A percentile compares a stretch with the other conserved stretches of the same genome.
Conservation (phyloP, 1,140 invertebrate species). For the Limonius californicus region DNA sequence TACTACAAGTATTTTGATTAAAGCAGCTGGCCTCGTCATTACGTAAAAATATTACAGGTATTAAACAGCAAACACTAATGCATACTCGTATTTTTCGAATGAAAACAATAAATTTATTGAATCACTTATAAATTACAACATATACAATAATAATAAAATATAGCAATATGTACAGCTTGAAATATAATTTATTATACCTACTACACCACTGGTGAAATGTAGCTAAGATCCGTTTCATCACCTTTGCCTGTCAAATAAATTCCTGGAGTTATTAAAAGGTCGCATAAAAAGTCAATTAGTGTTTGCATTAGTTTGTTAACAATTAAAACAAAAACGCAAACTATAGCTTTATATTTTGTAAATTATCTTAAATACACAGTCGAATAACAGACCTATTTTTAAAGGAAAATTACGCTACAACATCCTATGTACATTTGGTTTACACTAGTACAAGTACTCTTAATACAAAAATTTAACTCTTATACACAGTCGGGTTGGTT, state of each 20-base stretch:
- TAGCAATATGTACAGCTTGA: no score
- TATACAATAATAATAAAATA: no score
- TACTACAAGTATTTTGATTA: no score
- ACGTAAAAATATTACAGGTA: no score
- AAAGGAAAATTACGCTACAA: not conserved
- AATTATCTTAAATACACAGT: not conserved
- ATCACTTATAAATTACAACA: no score
- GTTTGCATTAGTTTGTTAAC: not conserved
- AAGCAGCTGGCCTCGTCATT: no score
- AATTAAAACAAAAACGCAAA: not conserved
- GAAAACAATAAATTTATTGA: no score
- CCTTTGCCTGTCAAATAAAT: slow-evolving; percentile 5
- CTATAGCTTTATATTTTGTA: not conserved
- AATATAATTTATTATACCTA: no score
- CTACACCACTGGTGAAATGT: not conserved
- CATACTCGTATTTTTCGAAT: no score
- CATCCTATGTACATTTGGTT: not conserved
- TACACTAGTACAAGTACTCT: not conserved
- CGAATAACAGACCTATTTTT: not conserved
- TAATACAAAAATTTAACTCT: not conserved
- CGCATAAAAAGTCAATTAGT: not conserved
- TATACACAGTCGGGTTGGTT: not conserved
- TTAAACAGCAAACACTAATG: no score
- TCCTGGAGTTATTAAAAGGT: not conserved
- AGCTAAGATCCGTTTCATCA: not conserved